Conservation (phyloP, 1,140 invertebrate genomes). For the Polypedilum pembai region DNA sequence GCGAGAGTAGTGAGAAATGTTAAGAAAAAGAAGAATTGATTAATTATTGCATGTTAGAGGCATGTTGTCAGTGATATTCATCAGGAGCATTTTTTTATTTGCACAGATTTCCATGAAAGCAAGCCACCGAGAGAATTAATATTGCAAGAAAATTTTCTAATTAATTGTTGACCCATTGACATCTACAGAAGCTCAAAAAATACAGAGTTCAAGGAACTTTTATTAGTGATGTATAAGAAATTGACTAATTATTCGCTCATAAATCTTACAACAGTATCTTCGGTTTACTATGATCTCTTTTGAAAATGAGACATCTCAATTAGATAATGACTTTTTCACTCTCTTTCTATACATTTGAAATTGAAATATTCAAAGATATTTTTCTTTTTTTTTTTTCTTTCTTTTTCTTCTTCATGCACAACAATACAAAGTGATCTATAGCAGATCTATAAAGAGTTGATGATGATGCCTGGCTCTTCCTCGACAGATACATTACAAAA, state of each 20-base stretch:
- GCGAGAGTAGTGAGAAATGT: background rate
- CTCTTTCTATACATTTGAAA: background rate
- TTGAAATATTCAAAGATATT: conserved; percentile 13
- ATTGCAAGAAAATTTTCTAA: no score
- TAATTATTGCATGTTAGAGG: conserved; percentile 13
- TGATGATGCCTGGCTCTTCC: background rate
- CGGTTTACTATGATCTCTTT: background rate
- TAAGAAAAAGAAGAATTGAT: background rate
- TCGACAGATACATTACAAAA: background rate
- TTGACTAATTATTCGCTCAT: conserved; percentile 13
- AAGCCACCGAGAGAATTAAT: no score
- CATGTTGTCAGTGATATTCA: conserved; percentile 9
- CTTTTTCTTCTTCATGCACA: background rate
- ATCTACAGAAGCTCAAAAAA: background rate
- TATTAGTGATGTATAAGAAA: background rate
- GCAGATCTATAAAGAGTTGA: no score
- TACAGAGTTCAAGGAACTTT: background rate
- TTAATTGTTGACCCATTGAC: no score
- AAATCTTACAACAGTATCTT: background rate
- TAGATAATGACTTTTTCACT: conserved; percentile 18
- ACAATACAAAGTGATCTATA: no score
- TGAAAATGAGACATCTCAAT: conserved; percentile 12
- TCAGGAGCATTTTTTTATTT: no score
- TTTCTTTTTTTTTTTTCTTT: background rate
- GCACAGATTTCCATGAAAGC: background rate